Percentiles rank a stretch among this genome's conserved stretches.
Conservation (phyloP, 2,113 vertebrate species). For the Pyrgilauda ruficollis region DNA sequence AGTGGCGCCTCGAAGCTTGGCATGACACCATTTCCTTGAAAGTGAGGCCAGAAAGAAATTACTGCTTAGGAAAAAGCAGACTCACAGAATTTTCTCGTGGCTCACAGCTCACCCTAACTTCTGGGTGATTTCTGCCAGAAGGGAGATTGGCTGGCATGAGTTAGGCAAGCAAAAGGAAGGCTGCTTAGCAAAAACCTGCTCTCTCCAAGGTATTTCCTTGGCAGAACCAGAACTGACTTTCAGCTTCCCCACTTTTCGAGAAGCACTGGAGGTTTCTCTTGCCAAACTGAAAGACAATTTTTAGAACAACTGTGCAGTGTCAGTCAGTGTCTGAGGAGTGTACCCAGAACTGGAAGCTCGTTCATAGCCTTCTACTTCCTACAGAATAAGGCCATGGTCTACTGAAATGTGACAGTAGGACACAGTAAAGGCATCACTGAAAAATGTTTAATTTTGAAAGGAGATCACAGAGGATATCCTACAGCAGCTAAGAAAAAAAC, state of each 20-base stretch:
- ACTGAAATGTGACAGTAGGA: not conserved
- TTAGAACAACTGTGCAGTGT: not conserved
- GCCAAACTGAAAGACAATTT: not conserved
- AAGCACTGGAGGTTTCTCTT: not conserved
- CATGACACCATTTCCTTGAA: conserved; percentile 39
- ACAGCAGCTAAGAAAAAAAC: not conserved
- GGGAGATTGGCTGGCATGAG: not conserved
- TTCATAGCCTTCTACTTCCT: not conserved
- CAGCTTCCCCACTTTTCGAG: not conserved
- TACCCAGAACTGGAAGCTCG: not conserved
- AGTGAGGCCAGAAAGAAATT: conserved; percentile 30
- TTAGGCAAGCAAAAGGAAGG: not conserved
- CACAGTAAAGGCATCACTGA: not conserved
- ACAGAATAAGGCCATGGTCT: not conserved
- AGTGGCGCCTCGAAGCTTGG: conserved; percentile 29
- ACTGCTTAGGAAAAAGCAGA: not conserved
- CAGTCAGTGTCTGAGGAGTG: not conserved
- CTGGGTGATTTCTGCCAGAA: not conserved
- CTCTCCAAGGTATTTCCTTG: conserved; percentile 3
- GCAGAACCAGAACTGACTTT: not conserved
- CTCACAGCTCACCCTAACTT: not conserved
- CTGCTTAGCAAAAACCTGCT: not conserved
- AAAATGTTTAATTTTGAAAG: not conserved
- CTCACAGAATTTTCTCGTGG: not conserved
- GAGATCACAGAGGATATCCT: not conserved